phyloP scores from a whole-genome alignment of 2,113 vertebrate species.

The Mastomys coucha region DNA sequence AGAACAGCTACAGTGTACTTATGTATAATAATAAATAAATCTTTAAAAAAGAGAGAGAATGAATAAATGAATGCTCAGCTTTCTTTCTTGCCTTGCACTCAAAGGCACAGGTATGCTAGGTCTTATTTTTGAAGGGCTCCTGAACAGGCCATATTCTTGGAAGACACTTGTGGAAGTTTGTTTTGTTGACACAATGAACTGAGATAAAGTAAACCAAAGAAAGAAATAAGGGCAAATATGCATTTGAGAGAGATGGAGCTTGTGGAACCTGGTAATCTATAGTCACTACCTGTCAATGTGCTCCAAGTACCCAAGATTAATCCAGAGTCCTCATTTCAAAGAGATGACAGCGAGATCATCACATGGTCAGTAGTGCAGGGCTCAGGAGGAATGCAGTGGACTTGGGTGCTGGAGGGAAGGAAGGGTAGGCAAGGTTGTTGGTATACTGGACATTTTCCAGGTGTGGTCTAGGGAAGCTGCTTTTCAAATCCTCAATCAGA shows the following conservation, averaged over 20 bases:
- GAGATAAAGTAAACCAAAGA: neutral
- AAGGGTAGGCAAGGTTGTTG: neutral
- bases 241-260: neutral
- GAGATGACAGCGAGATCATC: neutral
- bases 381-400: neutral
- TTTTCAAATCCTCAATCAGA: constrained; percentile 26
- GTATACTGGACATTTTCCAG: neutral
- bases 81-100: neutral
- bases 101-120: neutral
- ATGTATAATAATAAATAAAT: no score
- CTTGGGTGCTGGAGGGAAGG: neutral
- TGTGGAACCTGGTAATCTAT: neutral
- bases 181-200: neutral
- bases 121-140: neutral
- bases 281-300: neutral
- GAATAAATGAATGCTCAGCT: neutral
- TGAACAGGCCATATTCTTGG: neutral
- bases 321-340: neutral
- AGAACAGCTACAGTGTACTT: no score
- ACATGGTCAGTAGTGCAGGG: neutral
- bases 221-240: neutral
- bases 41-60: neutral
- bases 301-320: neutral
- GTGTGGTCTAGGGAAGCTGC: neutral
- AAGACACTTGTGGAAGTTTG: neutral